These are phyloP conservation scores for Balaeniceps rex DNA, from an alignment of 2,113 vertebrate species.

Conservation along the genomic window DNA sequence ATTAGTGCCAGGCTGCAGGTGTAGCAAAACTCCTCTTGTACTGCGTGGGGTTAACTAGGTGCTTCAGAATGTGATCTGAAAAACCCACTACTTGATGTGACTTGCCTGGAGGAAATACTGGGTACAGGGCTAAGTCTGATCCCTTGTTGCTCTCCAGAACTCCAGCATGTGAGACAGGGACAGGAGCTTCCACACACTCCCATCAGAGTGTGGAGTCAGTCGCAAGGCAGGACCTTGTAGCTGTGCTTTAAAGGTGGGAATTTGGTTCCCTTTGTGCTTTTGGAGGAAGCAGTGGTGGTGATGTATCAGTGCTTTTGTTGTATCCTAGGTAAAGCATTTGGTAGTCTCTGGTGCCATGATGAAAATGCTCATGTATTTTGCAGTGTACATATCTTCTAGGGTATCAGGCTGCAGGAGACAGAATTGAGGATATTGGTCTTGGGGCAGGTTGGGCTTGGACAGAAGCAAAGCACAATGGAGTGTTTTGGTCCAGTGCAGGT, in stretches of 20 bases:
- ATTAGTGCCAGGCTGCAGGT: not conserved
- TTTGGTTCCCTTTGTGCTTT: not conserved
- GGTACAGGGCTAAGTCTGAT: not conserved
- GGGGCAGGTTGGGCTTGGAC: not conserved
- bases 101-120: not conserved
- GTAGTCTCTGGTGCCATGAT: not conserved
- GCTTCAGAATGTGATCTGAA: not conserved
- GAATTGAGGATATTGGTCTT: not conserved
- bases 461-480: not conserved
- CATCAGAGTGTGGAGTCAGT: not conserved
- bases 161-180: fast-evolving
- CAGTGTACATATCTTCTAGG: not conserved
- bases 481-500: not conserved
- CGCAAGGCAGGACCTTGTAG: not conserved
- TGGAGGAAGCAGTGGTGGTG: not conserved
- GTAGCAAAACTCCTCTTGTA: not conserved
- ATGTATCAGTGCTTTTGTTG: not conserved
- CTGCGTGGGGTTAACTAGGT: not conserved
- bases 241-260: not conserved
- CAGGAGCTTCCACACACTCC: not conserved
- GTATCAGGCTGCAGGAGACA: not conserved
- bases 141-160: not conserved
- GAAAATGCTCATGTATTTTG: not conserved
- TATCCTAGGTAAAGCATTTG: not conserved
- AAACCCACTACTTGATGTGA: not conserved